Percentiles rank a stretch among this genome's conserved stretches.
Conservation (phyloP, 2,113 vertebrate species). For the Motacilla tschutschensis region DNA sequence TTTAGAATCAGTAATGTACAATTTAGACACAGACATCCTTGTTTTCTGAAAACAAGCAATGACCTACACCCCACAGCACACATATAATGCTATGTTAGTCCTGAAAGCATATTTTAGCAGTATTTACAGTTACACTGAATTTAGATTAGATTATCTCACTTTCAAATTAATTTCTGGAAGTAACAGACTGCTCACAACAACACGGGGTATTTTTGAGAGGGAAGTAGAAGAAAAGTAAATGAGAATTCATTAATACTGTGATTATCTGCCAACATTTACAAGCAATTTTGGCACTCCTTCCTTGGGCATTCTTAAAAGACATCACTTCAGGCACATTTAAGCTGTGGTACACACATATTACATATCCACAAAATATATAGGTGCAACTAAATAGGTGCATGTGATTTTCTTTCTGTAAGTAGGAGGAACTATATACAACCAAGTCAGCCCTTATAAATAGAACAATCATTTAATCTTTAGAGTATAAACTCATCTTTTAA, state of each 20-base stretch:
- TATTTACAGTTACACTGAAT: slow-evolving; percentile 39
- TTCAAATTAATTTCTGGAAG: slow-evolving; percentile 30
- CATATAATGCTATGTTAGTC: neutral
- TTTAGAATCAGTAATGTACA: slow-evolving; percentile 19
- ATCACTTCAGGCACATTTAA: neutral
- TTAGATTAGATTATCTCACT: slow-evolving; percentile 27
- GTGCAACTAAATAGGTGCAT: neutral
- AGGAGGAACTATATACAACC: neutral
- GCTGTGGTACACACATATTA: neutral
- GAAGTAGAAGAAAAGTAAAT: neutral
- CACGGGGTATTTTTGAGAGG: neutral
- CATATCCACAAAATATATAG: neutral
- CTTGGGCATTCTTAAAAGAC: neutral
- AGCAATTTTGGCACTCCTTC: neutral
- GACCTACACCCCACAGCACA: neutral
- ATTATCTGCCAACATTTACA: neutral
- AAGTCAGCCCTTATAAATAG: neutral
- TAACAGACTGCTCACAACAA: slow-evolving; percentile 17
- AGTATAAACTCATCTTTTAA: neutral
- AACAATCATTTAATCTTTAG: neutral
- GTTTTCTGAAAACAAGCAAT: slow-evolving; percentile 48
- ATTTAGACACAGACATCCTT: slow-evolving; percentile 43
- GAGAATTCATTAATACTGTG: neutral
- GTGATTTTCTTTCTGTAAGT: neutral
- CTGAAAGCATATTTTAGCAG: slow-evolving; percentile 40